Base-by-base conservation (phyloP, 1,140 invertebrate species). In the Phocides pigmalion region DNA sequence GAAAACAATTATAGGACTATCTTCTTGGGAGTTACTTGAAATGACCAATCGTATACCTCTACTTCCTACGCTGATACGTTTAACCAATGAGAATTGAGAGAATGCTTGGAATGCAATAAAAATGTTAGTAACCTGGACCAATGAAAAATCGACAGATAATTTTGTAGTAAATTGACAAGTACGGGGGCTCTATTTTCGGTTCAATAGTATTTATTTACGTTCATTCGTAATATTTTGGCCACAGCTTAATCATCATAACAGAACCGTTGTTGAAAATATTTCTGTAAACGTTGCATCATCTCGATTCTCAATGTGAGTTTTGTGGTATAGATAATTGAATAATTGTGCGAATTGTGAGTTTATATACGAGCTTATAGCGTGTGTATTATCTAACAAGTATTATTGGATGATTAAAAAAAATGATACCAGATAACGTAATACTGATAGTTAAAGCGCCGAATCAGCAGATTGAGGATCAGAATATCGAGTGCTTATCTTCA, bases 361-460 rank as follows among this genome's bases (percentile, higher is more conserved):
- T 20, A 46, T 56, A 64, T 28, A n/a, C n/a, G n/a, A 56, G 44
- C 12, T 22, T 35, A 47, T 16, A 50, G 37, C 20, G 3, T 8
- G 20, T 53, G 39, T 74, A 75, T 88, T 88, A 87, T 84, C 79
- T 88, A 87, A 86, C 68, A 20, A 59, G 63, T 50, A 54, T 56
- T 67, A 74, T 81, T 81, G 76, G 62, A 81, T 81, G 76, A 68
- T 76, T 67, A 32, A 32, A 62, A 76, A 85, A 80, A 81, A 90
- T 90, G 87, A 85, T 89, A 78, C 81, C 86, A 63, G 84, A 89
- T 76, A 93, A 94, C 59, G 94, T 97, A 59, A 95, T 94, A 49
- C 86, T 98, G 51, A 93, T 97, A 74, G 96, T 98, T 35, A 97
- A 97, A 90, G 96, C 96, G 16, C 96, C 97, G 14, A 97, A 97